Evolutionary conservation across 2,888 invertebrate genomes (phyloP), one percentile per base, ranked within the genome.

Genomic region (Lithophane leautieri): DNA sequence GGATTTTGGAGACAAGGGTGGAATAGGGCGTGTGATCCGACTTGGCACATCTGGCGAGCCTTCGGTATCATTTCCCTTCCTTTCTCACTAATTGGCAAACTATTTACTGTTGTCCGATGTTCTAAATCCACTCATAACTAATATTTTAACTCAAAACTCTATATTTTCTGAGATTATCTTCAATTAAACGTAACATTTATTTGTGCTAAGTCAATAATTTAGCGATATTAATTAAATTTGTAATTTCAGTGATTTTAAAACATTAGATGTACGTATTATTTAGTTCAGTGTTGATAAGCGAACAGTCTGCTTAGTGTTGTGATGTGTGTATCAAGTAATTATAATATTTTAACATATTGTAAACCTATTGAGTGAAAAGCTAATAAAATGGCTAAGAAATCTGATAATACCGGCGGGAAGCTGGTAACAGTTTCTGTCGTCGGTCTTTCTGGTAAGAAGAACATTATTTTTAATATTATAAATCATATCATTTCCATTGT

Each of bases 381-480:
- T 75, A 19, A 19, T 78, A 93, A 89, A 91, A 98, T 98, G 98
- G 98, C 98, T 84, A 97, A 98, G 91, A 98, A 98, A 95, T 97
- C 97, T 85, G 98, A 98, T 84, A 94, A 94, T 91, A 91, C 91
- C 80, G 97, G 97, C 88, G 97, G 97, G 78, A 97, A 98, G 93
- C 97, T 97, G 92, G 97, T 98, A 89, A 98, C 98, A 90, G 97
- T 99, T 83, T 98, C 99, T 88, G 98, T 99, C 88, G 99, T 99
- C 87, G 99, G 99, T 81, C 97, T 99, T 86, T 99, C 97, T 92
- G 97, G 97, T 97, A 88, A 95, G 96, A 87, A 70, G 44, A 62
- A n/a, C n/a, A 16, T 54, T 28, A 14, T 67, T 54, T 40, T 25
- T 12, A 25, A 22, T 14, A 34, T 34, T 34, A 34, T 34, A 34